A percentile compares a stretch with the other conserved stretches of the same genome.
Evolutionary conservation across 1,140 invertebrate genomes (phyloP).

Genomic region (Apis florea): DNA sequence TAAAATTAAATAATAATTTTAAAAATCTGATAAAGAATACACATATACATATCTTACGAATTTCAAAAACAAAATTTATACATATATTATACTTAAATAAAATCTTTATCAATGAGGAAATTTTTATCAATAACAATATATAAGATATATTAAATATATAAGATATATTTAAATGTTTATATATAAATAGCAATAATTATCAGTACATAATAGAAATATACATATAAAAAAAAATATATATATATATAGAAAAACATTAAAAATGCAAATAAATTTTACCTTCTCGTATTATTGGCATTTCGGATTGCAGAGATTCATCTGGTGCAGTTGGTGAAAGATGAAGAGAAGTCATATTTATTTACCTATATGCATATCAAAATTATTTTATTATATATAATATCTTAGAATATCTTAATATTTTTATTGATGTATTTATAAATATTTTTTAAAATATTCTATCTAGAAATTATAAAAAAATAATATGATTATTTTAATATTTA

Average conservation of each 20-base stretch:
- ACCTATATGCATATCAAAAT: no score
- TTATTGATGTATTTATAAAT: not conserved
- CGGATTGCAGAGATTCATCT: not conserved
- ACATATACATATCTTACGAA: no score
- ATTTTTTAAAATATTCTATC: not conserved
- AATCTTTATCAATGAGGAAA: not conserved
- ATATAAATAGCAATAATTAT: not conserved
- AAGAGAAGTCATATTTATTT: no score
- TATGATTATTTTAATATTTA: no score
- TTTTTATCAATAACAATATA: not conserved
- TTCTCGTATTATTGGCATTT: not conserved
- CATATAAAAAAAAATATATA: no score
- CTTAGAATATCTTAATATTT: not conserved
- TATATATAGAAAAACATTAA: not conserved
- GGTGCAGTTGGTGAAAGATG: not conserved
- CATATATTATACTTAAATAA: not conserved
- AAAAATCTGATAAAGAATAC: constrained; percentile 9
- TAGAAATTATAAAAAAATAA: no score
- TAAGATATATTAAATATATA: not conserved
- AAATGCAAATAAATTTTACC: constrained; percentile 2
- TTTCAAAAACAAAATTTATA: not conserved
- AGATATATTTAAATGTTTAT: not conserved
- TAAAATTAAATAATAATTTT: constrained; percentile 5
- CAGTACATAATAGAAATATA: not conserved
- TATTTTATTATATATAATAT: no score